Percentiles rank a stretch among this genome's conserved stretches.
These are phyloP conservation scores for Nudaria mundana DNA, from an alignment of 2,888 invertebrate species.

Conservation along the genomic window DNA sequence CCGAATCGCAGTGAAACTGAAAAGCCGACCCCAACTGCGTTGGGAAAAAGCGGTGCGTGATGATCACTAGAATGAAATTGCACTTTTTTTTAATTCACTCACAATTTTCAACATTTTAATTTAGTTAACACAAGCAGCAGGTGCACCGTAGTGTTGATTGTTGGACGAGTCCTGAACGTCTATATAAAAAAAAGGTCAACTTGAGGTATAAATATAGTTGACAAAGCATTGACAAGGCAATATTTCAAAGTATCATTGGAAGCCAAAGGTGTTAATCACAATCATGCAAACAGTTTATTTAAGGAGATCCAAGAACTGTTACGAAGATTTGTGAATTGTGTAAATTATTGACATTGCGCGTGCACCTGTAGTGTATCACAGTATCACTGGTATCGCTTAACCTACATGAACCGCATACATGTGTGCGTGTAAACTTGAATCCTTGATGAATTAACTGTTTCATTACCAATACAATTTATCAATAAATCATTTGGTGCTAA, in stretches of 20 bases:
- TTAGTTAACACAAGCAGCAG: conserved; percentile 34
- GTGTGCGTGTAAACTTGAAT: background rate
- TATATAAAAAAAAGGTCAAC: conserved; percentile 51
- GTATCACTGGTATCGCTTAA: too few species aligned
- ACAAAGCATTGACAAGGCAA: conserved; percentile 64
- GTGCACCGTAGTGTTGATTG: conserved; percentile 53
- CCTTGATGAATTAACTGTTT: background rate
- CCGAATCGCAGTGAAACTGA: too few species aligned
- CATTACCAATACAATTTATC: background rate
- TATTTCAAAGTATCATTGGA: conserved; percentile 72
- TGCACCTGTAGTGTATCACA: conserved; percentile 36
- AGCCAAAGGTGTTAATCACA: conserved; percentile 74
- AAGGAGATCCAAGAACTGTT: conserved; percentile 70
- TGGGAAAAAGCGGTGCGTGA: too few species aligned
- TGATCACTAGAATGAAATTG: too few species aligned
- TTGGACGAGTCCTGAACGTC: conserved; percentile 60
- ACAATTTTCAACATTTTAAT: conserved; percentile 72
- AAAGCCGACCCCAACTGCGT: too few species aligned
- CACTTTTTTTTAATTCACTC: conserved; percentile 39
- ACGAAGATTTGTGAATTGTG: conserved; percentile 72
- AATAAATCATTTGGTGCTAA: background rate
- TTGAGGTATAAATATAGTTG: conserved; percentile 69
- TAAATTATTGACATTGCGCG: conserved; percentile 59
- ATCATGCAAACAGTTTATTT: conserved; percentile 75
- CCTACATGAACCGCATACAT: conserved; percentile 39